phyloP scores from a whole-genome alignment of 2,888 invertebrate genomes.

The Drosophila putrida region DNA sequence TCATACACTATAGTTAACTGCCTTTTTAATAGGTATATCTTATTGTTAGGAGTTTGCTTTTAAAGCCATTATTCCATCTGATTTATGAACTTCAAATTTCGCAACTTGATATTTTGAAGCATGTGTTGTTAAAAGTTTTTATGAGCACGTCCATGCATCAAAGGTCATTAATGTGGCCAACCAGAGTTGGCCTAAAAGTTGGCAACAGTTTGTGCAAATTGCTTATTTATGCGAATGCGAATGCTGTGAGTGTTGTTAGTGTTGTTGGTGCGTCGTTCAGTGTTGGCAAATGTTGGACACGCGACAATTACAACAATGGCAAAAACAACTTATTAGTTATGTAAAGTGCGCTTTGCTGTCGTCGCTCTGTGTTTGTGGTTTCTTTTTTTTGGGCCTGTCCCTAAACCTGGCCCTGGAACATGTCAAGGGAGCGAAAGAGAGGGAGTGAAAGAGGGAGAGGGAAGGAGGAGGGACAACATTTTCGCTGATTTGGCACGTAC shows the following conservation, averaged over 20 bases:
- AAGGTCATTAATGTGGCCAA: slow-evolving; percentile 30
- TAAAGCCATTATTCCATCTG: not conserved
- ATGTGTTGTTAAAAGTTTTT: slow-evolving; percentile 22
- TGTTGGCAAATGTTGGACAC: slow-evolving; percentile 8
- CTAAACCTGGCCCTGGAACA: not conserved
- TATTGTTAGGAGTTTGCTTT: not conserved
- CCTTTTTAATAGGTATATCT: slow-evolving; percentile 4
- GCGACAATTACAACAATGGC: slow-evolving; percentile 18
- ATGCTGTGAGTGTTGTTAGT: slow-evolving; percentile 1
- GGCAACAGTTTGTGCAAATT: slow-evolving; percentile 67
- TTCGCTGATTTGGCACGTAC: slow-evolving; percentile 74
- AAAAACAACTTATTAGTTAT: slow-evolving; percentile 61
- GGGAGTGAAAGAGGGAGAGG: not conserved
- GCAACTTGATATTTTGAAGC: not conserved
- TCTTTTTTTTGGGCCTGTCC: not conserved
- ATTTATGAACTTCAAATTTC: slow-evolving; percentile 7
- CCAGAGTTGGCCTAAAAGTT: slow-evolving; percentile 33
- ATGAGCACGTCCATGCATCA: slow-evolving; percentile 20
- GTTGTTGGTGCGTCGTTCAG: not conserved
- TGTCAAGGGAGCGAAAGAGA: not conserved
- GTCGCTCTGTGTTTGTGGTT: slow-evolving; percentile 46
- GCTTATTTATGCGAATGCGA: slow-evolving; percentile 58
- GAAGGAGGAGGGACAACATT: slow-evolving; percentile 10
- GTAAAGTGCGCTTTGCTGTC: slow-evolving; percentile 72
- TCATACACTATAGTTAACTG: too few species aligned